Base-by-base conservation (phyloP, 2,113 vertebrate genomes). In the Rhinopomastus cyanomelas region DNA sequence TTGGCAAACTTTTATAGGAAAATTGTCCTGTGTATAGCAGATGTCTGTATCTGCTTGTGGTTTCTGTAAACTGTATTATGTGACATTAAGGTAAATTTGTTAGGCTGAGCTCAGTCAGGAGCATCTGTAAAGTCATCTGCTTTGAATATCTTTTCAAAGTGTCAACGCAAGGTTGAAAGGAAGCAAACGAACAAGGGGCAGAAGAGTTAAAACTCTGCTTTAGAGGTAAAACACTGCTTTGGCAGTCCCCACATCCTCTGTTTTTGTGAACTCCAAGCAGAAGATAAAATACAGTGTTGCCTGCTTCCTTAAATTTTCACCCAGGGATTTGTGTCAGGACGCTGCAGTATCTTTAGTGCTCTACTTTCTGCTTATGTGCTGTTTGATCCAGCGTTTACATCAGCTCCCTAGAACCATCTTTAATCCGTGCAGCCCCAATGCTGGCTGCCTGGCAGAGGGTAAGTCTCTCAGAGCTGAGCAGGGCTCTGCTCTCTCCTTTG, bases 31-130 rank as follows among this genome's bases (percentile, higher is more conserved):
- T 61, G 6, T 74, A 53, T 68, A 84, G 48, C 81, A 93, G 84
- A 90, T 86, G 66, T 93, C 84, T 75, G 53, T 78, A 68, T 86
- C 93, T 94, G 93, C 88, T 92, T 92, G 76, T 75, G 72, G 49
- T 75, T 90, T 93, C 52, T 62, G 48, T 82, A 92, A 96, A 87
- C 64, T 57, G 3, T 64, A 34, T 95, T 94, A 87, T 19, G 51
- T 32, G 56, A 13, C 44, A 59, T 53, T 89, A 76, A 76, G 59
- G 42, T 72, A 72, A 92, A 61, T 91, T 81, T 82, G 26, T 91
- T 88, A 74, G 83, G 25, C 53, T 85, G 1, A 49, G 66, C 42
- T 87, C n/a, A 76, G 36, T 62, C 67, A 80, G 91, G 23, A 85
- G 78, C 71, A 94, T 90, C 85, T 92, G 72, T 88, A 88, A 89